Percentiles rank a stretch among this genome's conserved stretches.
phyloP scores from a whole-genome alignment of 2,113 vertebrate species.

The Bungarus multicinctus region DNA sequence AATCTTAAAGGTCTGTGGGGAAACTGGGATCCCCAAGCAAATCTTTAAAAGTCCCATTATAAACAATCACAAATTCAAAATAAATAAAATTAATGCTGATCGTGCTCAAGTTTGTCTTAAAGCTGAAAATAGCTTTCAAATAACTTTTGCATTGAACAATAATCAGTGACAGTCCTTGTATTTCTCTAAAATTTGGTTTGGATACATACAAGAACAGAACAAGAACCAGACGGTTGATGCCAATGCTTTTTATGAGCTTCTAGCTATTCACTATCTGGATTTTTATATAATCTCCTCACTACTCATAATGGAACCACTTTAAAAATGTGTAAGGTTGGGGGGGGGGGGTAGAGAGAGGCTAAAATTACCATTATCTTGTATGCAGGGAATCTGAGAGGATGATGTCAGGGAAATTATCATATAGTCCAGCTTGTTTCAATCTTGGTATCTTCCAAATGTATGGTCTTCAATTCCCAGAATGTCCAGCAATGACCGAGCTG shows the following conservation, averaged over 20 bases:
- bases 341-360: not conserved
- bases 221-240: not conserved
- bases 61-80: not conserved
- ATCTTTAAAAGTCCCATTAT: not conserved
- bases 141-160: not conserved
- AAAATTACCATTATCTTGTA: not conserved
- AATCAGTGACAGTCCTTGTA: not conserved
- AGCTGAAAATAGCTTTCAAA: not conserved
- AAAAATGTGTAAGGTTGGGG: not conserved
- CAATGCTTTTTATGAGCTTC: not conserved
- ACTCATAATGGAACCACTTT: not conserved
- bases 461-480: not conserved
- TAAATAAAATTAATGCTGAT: not conserved
- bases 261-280: not conserved
- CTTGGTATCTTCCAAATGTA: not conserved
- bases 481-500: not conserved
- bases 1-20: not conserved
- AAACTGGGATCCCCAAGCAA: not conserved
- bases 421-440: not conserved
- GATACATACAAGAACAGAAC: not conserved
- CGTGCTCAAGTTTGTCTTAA: not conserved
- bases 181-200: not conserved
- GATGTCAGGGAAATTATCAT: not conserved
- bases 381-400: not conserved
- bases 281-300: not conserved